A percentile compares a stretch with the other conserved stretches of the same genome.
phyloP scores from a whole-genome alignment of 2,797 vertebrate genomes.

The Acanthiza pusilla region DNA sequence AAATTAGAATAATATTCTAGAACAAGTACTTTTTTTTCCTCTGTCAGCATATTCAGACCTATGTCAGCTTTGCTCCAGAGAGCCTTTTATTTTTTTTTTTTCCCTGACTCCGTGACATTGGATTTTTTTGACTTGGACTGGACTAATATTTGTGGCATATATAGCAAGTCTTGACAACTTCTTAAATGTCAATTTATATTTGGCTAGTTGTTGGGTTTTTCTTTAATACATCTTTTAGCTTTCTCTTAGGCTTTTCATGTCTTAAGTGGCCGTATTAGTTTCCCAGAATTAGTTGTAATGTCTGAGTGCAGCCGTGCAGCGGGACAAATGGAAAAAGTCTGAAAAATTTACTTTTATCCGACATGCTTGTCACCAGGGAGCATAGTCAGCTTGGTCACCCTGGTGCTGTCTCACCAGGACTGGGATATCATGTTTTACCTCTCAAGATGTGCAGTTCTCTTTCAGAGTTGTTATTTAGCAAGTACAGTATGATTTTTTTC shows the following conservation, averaged over 20 bases:
- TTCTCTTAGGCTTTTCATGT: background rate
- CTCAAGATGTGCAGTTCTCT: fast-evolving
- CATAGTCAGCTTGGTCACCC: background rate
- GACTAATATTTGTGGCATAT: background rate
- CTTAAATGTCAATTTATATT: background rate
- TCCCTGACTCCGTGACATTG: background rate
- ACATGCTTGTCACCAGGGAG: fast-evolving
- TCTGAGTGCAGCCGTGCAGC: background rate
- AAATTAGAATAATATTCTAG: slow-evolving; percentile 25
- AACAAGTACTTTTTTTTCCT: background rate
- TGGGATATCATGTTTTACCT: background rate
- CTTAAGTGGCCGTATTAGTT: background rate
- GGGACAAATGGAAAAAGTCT: background rate
- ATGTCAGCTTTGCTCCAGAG: background rate
- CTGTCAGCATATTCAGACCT: slow-evolving; percentile 9
- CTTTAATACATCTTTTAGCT: background rate
- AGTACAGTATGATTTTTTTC: background rate
- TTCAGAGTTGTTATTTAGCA: background rate
- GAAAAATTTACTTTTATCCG: background rate
- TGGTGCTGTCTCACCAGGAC: background rate
- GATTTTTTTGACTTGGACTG: background rate
- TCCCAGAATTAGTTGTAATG: background rate
- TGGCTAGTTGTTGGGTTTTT: background rate
- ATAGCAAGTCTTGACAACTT: background rate
- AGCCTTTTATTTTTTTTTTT: background rate